Evolutionary conservation across 2,113 vertebrate genomes (phyloP).

Genomic region (Lophura nycthemera): DNA sequence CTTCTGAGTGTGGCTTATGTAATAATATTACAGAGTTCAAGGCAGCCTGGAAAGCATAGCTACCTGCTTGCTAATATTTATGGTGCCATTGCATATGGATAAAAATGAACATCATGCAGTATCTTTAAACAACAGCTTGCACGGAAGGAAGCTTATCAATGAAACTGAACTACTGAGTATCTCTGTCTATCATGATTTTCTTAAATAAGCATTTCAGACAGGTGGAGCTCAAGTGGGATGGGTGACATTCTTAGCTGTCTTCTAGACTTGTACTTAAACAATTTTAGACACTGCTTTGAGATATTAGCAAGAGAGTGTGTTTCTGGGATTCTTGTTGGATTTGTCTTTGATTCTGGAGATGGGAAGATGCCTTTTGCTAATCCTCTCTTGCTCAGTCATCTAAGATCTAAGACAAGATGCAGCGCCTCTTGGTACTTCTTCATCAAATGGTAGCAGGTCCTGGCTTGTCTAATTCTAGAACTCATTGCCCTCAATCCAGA

Average conservation of each 20-base stretch:
- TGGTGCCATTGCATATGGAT: not conserved
- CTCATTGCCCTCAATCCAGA: not conserved
- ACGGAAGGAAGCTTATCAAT: not conserved
- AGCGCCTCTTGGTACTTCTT: not conserved
- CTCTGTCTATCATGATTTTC: not conserved
- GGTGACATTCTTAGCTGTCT: not conserved
- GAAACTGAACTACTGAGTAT: no score
- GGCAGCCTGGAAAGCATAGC: not conserved
- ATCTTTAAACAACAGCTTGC: not conserved
- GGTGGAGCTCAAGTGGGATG: not conserved
- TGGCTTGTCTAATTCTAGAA: not conserved
- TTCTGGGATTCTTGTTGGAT: not conserved
- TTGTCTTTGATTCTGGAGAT: not conserved
- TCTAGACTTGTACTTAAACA: not conserved
- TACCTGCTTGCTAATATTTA: not conserved
- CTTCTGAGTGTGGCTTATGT: not conserved
- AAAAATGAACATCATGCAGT: not conserved
- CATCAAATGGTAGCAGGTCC: not conserved
- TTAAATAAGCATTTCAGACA: not conserved
- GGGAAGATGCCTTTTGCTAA: not conserved
- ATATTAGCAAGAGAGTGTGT: not conserved
- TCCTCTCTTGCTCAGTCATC: not conserved
- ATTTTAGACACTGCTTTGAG: not conserved
- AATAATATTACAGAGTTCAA: not conserved
- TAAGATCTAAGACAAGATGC: not conserved